These are phyloP conservation scores for Geococcyx californianus DNA, from an alignment of 2,113 vertebrate species.

Conservation along the genomic window DNA sequence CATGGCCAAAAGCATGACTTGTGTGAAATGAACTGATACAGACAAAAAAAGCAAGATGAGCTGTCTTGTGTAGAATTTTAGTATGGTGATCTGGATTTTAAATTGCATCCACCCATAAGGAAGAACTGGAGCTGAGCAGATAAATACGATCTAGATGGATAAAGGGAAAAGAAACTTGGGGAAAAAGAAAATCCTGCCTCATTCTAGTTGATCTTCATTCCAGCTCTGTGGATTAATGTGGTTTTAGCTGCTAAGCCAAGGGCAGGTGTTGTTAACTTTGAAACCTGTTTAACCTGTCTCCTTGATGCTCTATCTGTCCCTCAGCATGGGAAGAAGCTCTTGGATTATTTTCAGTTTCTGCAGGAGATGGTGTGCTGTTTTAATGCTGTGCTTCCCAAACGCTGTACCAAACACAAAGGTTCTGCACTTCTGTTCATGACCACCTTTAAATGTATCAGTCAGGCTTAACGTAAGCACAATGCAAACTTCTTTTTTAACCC, in stretches of 20 bases:
- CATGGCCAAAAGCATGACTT: neutral
- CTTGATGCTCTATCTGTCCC: neutral
- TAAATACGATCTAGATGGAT: neutral
- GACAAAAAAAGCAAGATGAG: neutral
- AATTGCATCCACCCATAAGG: neutral
- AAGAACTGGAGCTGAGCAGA: neutral
- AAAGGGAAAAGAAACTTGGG: neutral
- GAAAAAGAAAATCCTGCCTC: neutral
- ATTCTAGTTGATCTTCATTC: neutral
- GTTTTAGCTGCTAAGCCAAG: neutral
- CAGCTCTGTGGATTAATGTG: neutral
- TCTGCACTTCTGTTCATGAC: neutral
- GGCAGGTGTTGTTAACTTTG: neutral
- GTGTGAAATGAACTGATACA: neutral
- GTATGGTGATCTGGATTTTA: neutral
- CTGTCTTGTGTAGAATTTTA: neutral
- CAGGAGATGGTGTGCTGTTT: neutral
- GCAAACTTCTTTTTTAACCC: neutral
- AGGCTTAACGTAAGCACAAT: neutral
- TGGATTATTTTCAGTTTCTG: neutral
- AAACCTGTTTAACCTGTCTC: slow-evolving; percentile 41
- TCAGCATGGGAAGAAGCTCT: neutral
- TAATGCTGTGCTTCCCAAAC: neutral
- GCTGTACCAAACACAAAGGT: neutral
- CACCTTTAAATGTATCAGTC: neutral